Percentiles rank a stretch among this genome's conserved stretches.
phyloP scores from a whole-genome alignment of 2,888 invertebrate genomes.

The Plebejus anna region DNA sequence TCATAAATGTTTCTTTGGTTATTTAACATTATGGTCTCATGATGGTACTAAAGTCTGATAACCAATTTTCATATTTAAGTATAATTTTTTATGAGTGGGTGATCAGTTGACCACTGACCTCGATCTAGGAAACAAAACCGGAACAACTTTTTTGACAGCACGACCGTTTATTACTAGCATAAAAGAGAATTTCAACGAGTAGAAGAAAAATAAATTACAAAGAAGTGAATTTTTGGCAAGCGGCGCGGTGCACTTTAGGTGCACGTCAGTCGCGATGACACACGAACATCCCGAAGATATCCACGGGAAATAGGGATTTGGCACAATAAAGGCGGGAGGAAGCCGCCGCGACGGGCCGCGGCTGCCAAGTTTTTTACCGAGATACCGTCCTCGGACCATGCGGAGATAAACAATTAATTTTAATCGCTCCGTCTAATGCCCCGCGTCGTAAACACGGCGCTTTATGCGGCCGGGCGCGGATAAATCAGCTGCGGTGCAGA shows the following conservation, averaged over 20 bases:
- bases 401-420: slow-evolving; percentile 37
- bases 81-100: background rate
- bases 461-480: slow-evolving; percentile 55
- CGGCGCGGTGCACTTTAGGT: slow-evolving; percentile 33
- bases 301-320: slow-evolving; percentile 40
- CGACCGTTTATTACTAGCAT: slow-evolving; percentile 1
- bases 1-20: background rate
- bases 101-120: background rate
- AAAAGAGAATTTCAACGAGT: slow-evolving; percentile 21
- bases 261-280: slow-evolving; percentile 34
- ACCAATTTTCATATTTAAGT: background rate
- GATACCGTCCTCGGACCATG: slow-evolving; percentile 7
- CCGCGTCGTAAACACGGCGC: slow-evolving; percentile 52
- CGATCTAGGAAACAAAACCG: background rate
- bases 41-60: background rate
- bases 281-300: slow-evolving; percentile 37
- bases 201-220: slow-evolving; percentile 23
- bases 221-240: slow-evolving; percentile 31
- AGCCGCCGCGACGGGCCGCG: slow-evolving; percentile 37
- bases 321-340: slow-evolving; percentile 40
- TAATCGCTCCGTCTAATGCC: slow-evolving; percentile 49
- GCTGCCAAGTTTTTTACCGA: slow-evolving; percentile 45
- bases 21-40: background rate
- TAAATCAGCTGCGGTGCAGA: slow-evolving; percentile 68
- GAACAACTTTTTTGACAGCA: background rate